phyloP scores from a whole-genome alignment of 2,113 vertebrate genomes.

The Mirza zaza region DNA sequence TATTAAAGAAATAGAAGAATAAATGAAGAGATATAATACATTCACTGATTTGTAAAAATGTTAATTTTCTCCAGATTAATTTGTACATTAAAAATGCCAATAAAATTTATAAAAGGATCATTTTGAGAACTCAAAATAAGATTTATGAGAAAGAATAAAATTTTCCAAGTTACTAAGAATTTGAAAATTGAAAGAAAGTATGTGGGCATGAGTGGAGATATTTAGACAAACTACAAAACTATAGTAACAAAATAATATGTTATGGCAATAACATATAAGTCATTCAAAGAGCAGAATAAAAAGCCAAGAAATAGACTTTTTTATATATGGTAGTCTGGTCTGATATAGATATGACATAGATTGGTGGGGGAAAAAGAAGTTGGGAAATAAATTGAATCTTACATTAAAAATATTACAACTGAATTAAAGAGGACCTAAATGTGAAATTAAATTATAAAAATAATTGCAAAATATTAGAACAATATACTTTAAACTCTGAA shows the following conservation, averaged over 20 bases:
- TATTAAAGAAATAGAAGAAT: background rate
- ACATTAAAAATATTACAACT: background rate
- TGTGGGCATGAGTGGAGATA: background rate
- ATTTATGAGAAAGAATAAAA: background rate
- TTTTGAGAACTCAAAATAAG: background rate
- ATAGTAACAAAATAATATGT: background rate
- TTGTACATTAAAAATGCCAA: background rate
- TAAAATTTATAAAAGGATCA: background rate
- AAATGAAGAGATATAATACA: background rate
- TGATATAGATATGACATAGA: background rate
- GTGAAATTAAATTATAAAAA: conserved; percentile 2
- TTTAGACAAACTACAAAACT: background rate
- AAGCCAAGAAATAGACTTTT: background rate
- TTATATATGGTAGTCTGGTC: background rate
- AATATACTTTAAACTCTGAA: background rate
- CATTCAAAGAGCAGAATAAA: background rate
- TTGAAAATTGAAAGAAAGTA: background rate
- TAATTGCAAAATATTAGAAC: background rate
- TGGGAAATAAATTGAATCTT: background rate
- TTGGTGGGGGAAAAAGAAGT: background rate
- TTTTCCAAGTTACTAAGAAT: background rate
- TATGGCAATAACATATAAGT: background rate
- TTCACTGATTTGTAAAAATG: background rate
- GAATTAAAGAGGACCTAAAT: background rate
- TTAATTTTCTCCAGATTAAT: conserved; percentile 3